A percentile compares a stretch with the other conserved stretches of the same genome.
These are phyloP conservation scores for Tethya wilhelma DNA, from an alignment of 37 sponge, comb jelly and placozoan genomes.

Conservation along the genomic window DNA sequence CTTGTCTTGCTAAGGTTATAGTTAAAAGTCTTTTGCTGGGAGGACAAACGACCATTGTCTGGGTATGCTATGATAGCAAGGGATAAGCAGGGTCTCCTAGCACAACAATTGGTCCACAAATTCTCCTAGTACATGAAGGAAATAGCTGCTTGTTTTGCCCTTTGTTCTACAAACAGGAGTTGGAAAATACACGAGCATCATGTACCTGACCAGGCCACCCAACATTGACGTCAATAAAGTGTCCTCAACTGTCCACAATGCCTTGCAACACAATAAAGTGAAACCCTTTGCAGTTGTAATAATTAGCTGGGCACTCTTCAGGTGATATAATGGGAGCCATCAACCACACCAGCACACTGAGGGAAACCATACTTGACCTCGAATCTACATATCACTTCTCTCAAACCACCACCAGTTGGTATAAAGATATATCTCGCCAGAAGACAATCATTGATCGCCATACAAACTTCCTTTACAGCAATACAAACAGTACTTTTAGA, in stretches of 20 bases:
- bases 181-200: constrained; percentile 51
- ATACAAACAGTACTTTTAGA: not conserved
- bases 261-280: constrained; percentile 23
- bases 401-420: constrained; percentile 1
- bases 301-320: constrained; percentile 17
- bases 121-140: constrained; percentile 5
- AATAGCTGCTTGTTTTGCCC: not conserved
- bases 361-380: constrained; percentile 21
- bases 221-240: constrained; percentile 24
- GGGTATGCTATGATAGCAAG: constrained; percentile 20
- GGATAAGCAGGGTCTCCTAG: constrained; percentile 45
- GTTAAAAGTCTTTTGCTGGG: constrained; percentile 32
- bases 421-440: not conserved
- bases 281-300: constrained; percentile 40
- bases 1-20: constrained; percentile 6
- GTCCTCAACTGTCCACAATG: not conserved
- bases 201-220: constrained; percentile 45
- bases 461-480: not conserved
- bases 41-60: constrained; percentile 6
- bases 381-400: constrained; percentile 17
- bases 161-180: constrained; percentile 14
- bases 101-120: constrained; percentile 11
- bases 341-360: constrained; percentile 42
- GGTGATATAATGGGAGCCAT: constrained; percentile 39
- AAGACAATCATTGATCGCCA: not conserved